Base-by-base conservation (phyloP, 1,140 invertebrate species). In the Tetranychus cinnabarinus region DNA sequence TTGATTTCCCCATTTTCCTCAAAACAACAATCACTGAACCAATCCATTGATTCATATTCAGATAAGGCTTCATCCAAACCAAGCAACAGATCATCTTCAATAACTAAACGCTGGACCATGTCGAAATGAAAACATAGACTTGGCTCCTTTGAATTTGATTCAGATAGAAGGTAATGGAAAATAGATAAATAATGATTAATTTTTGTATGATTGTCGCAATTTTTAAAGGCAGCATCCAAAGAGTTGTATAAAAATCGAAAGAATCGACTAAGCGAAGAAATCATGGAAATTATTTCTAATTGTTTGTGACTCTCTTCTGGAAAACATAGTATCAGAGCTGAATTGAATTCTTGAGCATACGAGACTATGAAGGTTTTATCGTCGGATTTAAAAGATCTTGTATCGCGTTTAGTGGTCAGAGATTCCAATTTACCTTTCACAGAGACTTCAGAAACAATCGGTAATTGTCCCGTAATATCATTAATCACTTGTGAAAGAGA, bases 31-130 rank as follows among this genome's bases (percentile, higher is more conserved):
- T 55, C 60, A 56, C 52, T 56, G 12, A 61, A n/a, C 60, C 60
- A 61, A 46, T 61, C 60, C 60, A 56, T 61, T 7, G 60, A 37
- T 56, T 61, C 60, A 33, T 56, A 61, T 23, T 61, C 60, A 39
- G 31, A 58, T 3, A 61, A 31, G 3, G 39, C 36, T n/a, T 61
- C 60, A 55, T 46, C 45, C 13, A 61, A 10, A 46, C 36, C 36
- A 7, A 56, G 33, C 48, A 45, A 4, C 56, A 61, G 35, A 31
- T 56, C 52, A 23, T 61, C 60, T 48, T 61, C 60, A 31, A 61
- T 55, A 10, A 61, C 37, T 34, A 61, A 56, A 46, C 36, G 56
- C 15, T 61, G 48, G 12, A 37, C n/a, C 37, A 45, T 33, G 35
- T 56, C 34, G 31, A 61, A 13, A 56, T 36, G 54, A 13, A 55